Base-by-base conservation (phyloP, 1,140 invertebrate species). In the Chironomus striatipennis region DNA sequence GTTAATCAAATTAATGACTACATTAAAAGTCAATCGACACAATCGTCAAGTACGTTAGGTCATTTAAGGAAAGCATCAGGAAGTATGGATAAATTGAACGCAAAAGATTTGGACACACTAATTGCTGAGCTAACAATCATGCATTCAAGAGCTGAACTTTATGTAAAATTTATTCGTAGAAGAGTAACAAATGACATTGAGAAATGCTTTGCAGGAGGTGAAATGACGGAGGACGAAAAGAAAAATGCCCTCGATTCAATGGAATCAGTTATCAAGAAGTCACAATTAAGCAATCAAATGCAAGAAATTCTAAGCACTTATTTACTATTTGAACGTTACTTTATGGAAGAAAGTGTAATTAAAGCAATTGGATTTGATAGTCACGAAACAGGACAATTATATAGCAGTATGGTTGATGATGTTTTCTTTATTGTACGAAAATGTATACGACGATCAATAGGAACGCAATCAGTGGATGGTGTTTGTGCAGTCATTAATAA, bases 361-460 rank as follows among this genome's bases (percentile, higher is more conserved):
- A 99, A 99, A 83, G 97, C 97, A 20, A 88, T 99, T 65, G 88
- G 89, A 75, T 89, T 98, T 87, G 96, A 98, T 79, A 85, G 85
- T 0, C 82, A 91, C 47, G 90, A 90, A 76, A 75, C 79, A 2
- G 89, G 89, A 34, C 88, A 91, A 73, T 86, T 91, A 75, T 94
- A 90, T 3, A 97, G 96, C 0, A 97, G 93, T 78, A 91, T 99
- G 85, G 91, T 99, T 0, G 98, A 99, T 83, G 97, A 99, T 85
- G 91, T 98, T 3, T 99, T 99, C 83, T 99, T 97, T 81, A 97
- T 99, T 76, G 89, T 98, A 0, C 93, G 96, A 78, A 99, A 99
- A 85, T 96, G 94, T 80, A 92, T 98, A 43, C 92, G 93, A 78
- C 89, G 97, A 75, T 90, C 94, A 17, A 87, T 97, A 73, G 91